Conservation (phyloP, 2,797 vertebrate species). For the Anniella stebbinsi region DNA sequence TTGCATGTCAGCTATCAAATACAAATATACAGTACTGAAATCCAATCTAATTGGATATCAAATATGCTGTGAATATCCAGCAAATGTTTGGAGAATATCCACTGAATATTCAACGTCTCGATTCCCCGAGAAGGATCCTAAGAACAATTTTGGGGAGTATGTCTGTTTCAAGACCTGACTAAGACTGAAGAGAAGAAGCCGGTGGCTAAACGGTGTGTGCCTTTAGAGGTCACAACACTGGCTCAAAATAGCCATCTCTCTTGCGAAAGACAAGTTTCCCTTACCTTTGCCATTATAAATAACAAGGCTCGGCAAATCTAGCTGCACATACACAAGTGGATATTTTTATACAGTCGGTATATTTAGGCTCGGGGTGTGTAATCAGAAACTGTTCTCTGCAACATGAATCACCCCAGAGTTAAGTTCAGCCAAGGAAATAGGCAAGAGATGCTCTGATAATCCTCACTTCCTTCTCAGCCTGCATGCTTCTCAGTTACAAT, state of each 20-base stretch:
- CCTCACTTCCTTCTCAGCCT: constrained; percentile 31
- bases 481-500: constrained; percentile 27
- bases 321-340: neutral
- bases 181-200: neutral
- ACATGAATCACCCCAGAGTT: constrained; percentile 33
- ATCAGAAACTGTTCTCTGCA: constrained; percentile 20
- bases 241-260: constrained; percentile 23
- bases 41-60: neutral
- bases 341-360: constrained; percentile 32
- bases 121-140: neutral
- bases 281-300: constrained; percentile 32
- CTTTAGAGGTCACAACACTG: constrained; percentile 21
- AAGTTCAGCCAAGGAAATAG: constrained; percentile 36
- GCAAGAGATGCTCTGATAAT: constrained; percentile 15
- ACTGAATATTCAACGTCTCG: neutral
- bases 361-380: constrained; percentile 32
- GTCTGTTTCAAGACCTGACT: neutral
- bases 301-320: constrained; percentile 18
- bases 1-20: neutral
- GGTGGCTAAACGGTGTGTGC: neutral
- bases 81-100: neutral
- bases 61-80: neutral
- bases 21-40: neutral
- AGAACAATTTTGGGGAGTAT: neutral
- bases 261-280: constrained; percentile 6